Evolutionary conservation across 2,888 invertebrate species (phyloP).

Genomic region (Schizotus pectinicornis): DNA sequence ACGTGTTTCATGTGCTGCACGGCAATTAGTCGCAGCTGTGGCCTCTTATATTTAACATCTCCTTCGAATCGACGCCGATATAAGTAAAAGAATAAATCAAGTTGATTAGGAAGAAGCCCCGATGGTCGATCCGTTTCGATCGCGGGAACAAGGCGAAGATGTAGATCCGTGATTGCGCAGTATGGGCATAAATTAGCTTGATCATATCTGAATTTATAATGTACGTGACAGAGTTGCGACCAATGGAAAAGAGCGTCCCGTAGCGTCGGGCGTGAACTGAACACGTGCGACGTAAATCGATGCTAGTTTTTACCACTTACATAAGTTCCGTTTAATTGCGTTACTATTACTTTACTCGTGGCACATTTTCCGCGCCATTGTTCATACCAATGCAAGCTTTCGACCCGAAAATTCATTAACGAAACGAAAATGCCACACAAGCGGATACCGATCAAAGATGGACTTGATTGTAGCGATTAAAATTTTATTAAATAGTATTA

Average conservation of each 20-base stretch:
- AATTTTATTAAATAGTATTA: constrained; percentile 17
- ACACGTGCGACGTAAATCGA: constrained; percentile 30
- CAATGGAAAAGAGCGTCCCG: constrained; percentile 32
- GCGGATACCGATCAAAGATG: constrained; percentile 4
- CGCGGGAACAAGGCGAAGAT: constrained; percentile 25
- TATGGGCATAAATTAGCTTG: constrained; percentile 42
- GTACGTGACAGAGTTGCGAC: constrained; percentile 26
- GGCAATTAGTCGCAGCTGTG: no score
- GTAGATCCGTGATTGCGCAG: constrained; percentile 41
- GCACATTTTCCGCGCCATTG: constrained; percentile 21
- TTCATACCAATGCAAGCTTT: constrained; percentile 8
- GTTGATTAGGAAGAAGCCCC: no score
- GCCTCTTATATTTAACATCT: no score
- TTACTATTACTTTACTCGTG: constrained; percentile 14
- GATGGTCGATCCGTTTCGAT: neutral
- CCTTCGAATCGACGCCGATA: no score
- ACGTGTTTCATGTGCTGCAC: no score
- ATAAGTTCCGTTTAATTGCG: constrained; percentile 21
- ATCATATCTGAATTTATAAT: constrained; percentile 38
- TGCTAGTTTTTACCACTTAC: constrained; percentile 18
- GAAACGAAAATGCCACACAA: constrained; percentile 13
- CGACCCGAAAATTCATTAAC: constrained; percentile 19
- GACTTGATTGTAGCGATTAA: constrained; percentile 16
- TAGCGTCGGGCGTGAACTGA: constrained; percentile 35
- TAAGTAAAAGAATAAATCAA: no score